Evolutionary conservation across 2,113 vertebrate species (phyloP).

Genomic region (Lamprotornis superbus): DNA sequence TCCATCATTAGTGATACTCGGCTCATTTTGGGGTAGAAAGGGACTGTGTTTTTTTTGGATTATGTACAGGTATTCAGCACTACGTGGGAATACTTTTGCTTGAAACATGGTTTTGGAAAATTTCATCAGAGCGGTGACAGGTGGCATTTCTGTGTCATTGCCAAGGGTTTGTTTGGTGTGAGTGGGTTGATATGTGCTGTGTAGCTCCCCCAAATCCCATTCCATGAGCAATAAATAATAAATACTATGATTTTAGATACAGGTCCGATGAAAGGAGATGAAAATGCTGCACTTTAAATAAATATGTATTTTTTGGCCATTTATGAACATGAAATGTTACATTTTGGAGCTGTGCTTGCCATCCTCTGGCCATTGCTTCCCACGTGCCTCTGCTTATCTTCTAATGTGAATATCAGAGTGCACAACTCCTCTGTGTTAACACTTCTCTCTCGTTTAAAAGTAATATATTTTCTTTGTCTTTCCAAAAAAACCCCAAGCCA

Average conservation of each 20-base stretch:
- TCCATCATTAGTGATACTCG: accelerated
- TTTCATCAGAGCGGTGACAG: not conserved
- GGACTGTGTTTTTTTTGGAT: accelerated
- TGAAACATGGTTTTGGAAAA: not conserved
- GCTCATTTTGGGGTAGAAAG: not conserved
- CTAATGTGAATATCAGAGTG: not conserved
- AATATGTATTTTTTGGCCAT: not conserved
- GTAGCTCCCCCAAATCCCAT: not conserved
- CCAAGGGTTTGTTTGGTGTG: not conserved
- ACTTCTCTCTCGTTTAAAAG: not conserved
- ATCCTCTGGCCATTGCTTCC: constrained; percentile 6
- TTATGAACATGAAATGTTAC: not conserved
- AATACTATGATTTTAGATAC: not conserved
- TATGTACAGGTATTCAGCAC: not conserved
- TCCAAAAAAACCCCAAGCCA: not conserved
- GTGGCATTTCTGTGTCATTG: not conserved
- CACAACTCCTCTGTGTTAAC: not conserved
- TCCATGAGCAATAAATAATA: not conserved
- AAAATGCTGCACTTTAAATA: not conserved
- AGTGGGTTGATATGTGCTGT: not conserved
- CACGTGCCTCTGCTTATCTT: not conserved
- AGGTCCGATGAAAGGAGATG: not conserved
- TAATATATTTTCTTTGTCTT: not conserved
- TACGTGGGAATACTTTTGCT: not conserved
- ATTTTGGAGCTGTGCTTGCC: not conserved